phyloP scores from a whole-genome alignment of 2,113 vertebrate genomes.

The Rafetus swinhoei region DNA sequence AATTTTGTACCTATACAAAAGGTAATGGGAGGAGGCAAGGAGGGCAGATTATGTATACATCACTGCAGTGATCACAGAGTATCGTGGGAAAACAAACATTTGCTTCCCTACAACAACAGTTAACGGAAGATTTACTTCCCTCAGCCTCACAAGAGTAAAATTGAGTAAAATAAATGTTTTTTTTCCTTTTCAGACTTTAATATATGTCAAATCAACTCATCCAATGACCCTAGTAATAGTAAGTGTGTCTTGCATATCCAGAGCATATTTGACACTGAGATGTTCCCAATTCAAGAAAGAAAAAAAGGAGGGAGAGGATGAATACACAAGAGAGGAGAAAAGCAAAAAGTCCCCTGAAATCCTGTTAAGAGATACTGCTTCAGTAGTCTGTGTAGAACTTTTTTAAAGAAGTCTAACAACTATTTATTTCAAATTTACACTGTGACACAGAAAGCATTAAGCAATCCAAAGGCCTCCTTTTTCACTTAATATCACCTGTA shows the following conservation, averaged over 20 bases:
- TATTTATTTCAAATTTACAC: background rate
- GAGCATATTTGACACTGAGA: rapidly evolving
- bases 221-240: rapidly evolving
- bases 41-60: background rate
- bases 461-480: background rate
- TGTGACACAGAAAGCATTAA: background rate
- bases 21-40: rapidly evolving
- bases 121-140: background rate
- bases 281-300: background rate
- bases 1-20: background rate
- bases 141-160: background rate
- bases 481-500: background rate
- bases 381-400: background rate
- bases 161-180: no score
- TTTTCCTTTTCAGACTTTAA: background rate
- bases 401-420: rapidly evolving
- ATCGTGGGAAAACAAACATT: background rate
- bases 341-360: background rate
- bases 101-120: background rate
- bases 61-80: background rate
- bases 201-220: background rate
- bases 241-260: background rate
- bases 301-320: rapidly evolving
- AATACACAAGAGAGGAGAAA: background rate
- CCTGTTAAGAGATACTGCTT: background rate